Evolutionary conservation across 2,888 invertebrate species (phyloP).

Genomic region (Oligia fasciuncula): DNA sequence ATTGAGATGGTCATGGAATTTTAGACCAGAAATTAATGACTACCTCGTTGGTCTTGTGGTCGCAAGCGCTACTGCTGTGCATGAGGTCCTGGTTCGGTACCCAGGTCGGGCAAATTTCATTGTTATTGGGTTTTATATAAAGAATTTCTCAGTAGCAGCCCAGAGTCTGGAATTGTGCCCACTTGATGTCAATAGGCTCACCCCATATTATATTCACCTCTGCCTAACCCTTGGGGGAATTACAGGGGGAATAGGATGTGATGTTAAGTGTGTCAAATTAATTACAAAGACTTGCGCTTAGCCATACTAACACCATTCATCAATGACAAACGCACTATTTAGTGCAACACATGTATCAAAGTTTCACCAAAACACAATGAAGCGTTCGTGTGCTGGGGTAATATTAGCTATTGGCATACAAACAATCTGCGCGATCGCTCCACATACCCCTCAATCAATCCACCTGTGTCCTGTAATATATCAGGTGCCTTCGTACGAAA

Average conservation of each 20-base stretch:
- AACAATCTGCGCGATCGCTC: conserved; percentile 49
- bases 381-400: conserved; percentile 16
- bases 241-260: not conserved
- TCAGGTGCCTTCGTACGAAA: conserved; percentile 51
- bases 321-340: not conserved
- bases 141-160: not conserved
- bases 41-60: not conserved
- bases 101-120: not conserved
- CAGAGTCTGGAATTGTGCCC: not conserved
- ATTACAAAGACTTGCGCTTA: not conserved
- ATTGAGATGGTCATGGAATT: not conserved
- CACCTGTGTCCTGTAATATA: conserved; percentile 56
- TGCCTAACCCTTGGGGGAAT: not conserved
- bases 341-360: conserved; percentile 17
- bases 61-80: not conserved
- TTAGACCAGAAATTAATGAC: not conserved
- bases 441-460: conserved; percentile 57
- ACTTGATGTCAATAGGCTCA: not conserved
- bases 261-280: not conserved
- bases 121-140: not conserved
- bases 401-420: conserved; percentile 51
- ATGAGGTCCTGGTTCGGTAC: not conserved
- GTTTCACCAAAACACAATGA: conserved; percentile 41
- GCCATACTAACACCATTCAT: not conserved
- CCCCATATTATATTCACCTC: not conserved